Base-by-base conservation (phyloP, 2,797 vertebrate species). In the Picus viridis region DNA sequence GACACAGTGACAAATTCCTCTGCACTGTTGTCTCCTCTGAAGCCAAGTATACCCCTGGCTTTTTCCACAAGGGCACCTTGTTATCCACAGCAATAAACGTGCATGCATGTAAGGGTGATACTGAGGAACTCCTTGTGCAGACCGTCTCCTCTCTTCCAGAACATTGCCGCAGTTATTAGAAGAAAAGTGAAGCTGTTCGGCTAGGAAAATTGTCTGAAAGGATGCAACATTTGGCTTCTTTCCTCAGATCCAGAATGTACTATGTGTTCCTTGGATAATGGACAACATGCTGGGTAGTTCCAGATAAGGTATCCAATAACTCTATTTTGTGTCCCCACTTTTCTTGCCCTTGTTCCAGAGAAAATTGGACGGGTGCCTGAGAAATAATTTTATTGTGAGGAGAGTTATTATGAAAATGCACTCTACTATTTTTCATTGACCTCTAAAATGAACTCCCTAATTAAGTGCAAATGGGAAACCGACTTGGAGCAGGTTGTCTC, bases 401-500 rank as follows among this genome's bases (percentile, higher is more conserved):
- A 96, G 90, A 97, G 96, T 96, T 97, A 97, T 97, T 97, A 97
- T 96, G 97, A 97, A 97, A 97, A 97, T 1, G 17, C 90, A 92
- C 95, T 97, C 90, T 85, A 78, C 96, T 96, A 95, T 96, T 95
- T 97, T 96, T 96, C 96, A 94, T 93, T 98, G 97, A 98, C 97
- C 97, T 98, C 96, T 96, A 84, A 96, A 97, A 96, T 94, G 97
- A 97, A 97, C 97, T 97, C 97, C 80, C 89, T 98, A 98, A 98
- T 98, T 97, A 97, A 98, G 97, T 97, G 97, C 97, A 97, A 98
- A 98, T 97, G 97, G 97, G 97, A 97, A 98, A 93, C 96, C 95
- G 97, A 96, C 96, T 97, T 97, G 95, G 97, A 98, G 96, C 94
- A 96, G 97, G 96, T 96, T 96, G 96, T 93, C 97, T 97, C 95